Evolutionary conservation across 1,140 invertebrate genomes (phyloP).

Genomic region (Adoxophyes honmai): DNA sequence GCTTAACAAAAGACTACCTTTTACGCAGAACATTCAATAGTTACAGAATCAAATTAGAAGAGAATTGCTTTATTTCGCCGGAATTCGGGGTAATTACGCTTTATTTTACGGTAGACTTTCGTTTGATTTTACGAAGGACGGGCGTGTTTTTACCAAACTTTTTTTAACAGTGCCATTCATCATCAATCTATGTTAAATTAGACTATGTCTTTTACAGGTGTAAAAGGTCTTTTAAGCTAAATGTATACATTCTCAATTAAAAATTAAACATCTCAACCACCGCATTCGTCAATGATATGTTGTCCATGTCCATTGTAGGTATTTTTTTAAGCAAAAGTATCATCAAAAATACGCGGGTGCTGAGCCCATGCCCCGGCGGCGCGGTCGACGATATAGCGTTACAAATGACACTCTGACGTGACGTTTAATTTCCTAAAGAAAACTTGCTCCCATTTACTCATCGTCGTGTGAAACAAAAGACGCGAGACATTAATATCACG

Average conservation of each 20-base stretch:
- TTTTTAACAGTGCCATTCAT: too few species aligned
- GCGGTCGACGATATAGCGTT: not conserved
- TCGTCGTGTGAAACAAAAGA: conserved; percentile 11
- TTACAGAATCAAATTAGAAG: not conserved
- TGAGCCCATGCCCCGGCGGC: not conserved
- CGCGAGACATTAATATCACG: conserved; percentile 3
- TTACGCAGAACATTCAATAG: not conserved
- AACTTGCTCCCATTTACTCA: conserved; percentile 9
- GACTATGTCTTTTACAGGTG: too few species aligned
- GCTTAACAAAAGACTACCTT: not conserved
- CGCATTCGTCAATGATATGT: too few species aligned
- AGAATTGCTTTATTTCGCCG: conserved; percentile 6
- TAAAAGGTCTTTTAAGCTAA: too few species aligned
- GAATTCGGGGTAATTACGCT: not conserved
- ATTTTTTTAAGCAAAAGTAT: too few species aligned
- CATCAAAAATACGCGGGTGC: not conserved
- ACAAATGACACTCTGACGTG: conserved; percentile 12
- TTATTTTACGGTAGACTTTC: too few species aligned
- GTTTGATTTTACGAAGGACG: too few species aligned
- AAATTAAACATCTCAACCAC: too few species aligned
- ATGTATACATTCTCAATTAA: too few species aligned
- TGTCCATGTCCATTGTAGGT: too few species aligned
- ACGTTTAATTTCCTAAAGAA: conserved; percentile 13
- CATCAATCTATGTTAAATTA: too few species aligned
- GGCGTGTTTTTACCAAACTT: too few species aligned